phyloP scores from a whole-genome alignment of 1,140 invertebrate species.

The Maconellicoccus hirsutus region DNA sequence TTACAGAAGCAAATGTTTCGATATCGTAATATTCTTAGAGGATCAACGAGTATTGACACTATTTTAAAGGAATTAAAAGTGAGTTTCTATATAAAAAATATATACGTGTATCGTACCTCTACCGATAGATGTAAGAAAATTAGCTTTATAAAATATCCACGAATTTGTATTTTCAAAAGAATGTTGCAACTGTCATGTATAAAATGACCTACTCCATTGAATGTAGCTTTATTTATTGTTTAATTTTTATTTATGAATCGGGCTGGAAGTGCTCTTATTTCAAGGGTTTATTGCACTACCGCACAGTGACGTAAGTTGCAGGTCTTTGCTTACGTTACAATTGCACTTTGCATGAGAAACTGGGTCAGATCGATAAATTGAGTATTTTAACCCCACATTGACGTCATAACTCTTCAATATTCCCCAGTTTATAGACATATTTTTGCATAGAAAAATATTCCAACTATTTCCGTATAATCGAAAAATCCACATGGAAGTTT shows the following conservation, averaged over 20 bases:
- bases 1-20: background rate
- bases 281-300: background rate
- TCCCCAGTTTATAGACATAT: background rate
- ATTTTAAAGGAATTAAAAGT: constrained; percentile 8
- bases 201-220: too few species aligned
- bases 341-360: background rate
- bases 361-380: background rate
- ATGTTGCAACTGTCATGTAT: too few species aligned
- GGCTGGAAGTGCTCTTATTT: background rate
- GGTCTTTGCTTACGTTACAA: background rate
- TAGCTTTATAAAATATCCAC: too few species aligned
- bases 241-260: too few species aligned
- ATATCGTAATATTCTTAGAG: constrained; percentile 13
- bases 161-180: too few species aligned
- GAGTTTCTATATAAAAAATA: too few species aligned
- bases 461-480: background rate
- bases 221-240: too few species aligned
- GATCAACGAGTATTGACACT: background rate
- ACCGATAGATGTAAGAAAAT: too few species aligned
- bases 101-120: too few species aligned
- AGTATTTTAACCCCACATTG: background rate
- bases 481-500: too few species aligned
- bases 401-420: background rate
- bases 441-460: background rate
- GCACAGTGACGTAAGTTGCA: constrained; percentile 7